A percentile compares a stretch with the other conserved stretches of the same genome.
Evolutionary conservation across 2,888 invertebrate species (phyloP).

Genomic region (Campoplex nolae): DNA sequence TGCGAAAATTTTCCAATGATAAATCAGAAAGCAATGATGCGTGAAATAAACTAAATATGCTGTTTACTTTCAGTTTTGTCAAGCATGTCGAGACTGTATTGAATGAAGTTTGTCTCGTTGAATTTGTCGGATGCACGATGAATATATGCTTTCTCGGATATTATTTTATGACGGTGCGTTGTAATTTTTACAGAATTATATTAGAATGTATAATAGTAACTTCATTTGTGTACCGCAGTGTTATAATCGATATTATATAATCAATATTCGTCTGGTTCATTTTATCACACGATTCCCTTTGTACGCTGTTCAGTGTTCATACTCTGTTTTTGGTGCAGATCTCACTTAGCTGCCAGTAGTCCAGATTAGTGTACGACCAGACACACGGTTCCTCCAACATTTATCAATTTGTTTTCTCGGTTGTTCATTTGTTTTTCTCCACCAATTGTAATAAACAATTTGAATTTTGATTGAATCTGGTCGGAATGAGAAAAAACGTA

Average conservation of each 20-base stretch:
- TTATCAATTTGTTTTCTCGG: neutral
- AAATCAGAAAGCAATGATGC: no score
- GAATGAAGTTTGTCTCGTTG: constrained; percentile 78
- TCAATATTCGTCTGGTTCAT: no score
- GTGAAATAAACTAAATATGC: neutral
- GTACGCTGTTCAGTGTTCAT: no score
- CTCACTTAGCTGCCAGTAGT: constrained; percentile 21
- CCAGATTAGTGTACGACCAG: constrained; percentile 15
- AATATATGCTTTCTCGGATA: constrained; percentile 81
- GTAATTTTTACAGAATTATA: neutral
- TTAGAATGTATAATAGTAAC: neutral
- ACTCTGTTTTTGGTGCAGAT: neutral
- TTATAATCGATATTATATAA: neutral
- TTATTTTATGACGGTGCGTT: constrained; percentile 78
- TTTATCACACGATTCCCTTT: no score
- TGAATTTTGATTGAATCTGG: no score
- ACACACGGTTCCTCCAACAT: neutral
- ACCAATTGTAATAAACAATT: no score
- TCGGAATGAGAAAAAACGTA: no score
- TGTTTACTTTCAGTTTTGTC: constrained; percentile 74
- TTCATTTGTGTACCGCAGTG: no score
- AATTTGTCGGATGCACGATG: constrained; percentile 79
- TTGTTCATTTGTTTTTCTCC: no score
- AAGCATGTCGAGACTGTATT: constrained; percentile 75
- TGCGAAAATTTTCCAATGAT: no score